Evolutionary conservation across 2,113 vertebrate genomes (phyloP).

Genomic region (Chionomys nivalis): DNA sequence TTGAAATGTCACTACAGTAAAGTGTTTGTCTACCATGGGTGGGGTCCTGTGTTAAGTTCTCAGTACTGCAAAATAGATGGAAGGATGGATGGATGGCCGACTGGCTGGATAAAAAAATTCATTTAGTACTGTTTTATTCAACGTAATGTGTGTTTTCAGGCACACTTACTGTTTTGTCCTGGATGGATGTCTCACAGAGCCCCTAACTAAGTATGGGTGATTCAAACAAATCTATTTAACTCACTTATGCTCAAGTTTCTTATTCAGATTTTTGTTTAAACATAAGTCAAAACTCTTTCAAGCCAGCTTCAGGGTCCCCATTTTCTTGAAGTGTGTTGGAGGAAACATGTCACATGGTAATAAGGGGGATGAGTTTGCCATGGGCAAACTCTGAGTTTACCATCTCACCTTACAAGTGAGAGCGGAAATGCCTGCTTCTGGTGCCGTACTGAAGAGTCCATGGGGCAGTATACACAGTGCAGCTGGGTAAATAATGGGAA

Average conservation of each 20-base stretch:
- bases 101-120: not conserved
- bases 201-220: not conserved
- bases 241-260: not conserved
- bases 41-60: not conserved
- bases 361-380: not conserved
- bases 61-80: not conserved
- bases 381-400: not conserved
- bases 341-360: not conserved
- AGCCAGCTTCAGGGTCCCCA: not conserved
- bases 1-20: too few species aligned
- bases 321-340: not conserved
- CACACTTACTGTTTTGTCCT: not conserved
- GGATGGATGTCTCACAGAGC: not conserved
- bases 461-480: too few species aligned
- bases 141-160: not conserved
- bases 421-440: not conserved
- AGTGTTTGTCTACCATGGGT: not conserved
- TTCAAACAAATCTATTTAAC: slow-evolving; percentile 17
- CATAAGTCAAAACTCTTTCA: not conserved
- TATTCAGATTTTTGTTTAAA: slow-evolving; percentile 12
- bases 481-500: not conserved
- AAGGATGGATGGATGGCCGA: not conserved
- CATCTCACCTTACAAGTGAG: rapidly evolving
- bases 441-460: not conserved
- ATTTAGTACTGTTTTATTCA: slow-evolving; percentile 10